These are phyloP conservation scores for Megamerina dolium DNA, from an alignment of 2,888 invertebrate genomes.

Conservation along the genomic window DNA sequence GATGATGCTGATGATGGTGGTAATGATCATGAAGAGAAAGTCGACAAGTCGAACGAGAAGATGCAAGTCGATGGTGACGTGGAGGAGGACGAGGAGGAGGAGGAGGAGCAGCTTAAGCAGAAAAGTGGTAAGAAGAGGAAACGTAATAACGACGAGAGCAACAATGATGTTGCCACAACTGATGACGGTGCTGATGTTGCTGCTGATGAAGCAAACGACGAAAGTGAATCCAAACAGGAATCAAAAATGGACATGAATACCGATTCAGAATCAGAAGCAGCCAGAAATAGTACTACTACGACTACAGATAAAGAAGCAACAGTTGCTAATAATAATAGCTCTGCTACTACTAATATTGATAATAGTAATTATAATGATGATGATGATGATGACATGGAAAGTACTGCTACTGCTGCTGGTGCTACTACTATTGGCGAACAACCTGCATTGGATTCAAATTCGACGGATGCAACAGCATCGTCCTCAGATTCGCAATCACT, in stretches of 20 bases:
- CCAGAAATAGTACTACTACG: too few species aligned
- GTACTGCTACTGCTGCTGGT: slow-evolving; percentile 21
- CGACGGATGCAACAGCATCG: slow-evolving; percentile 24
- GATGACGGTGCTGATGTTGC: slow-evolving; percentile 13
- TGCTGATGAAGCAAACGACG: slow-evolving; percentile 18
- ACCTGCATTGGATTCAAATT: slow-evolving; percentile 30
- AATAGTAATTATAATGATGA: slow-evolving; percentile 15
- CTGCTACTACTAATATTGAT: slow-evolving; percentile 17
- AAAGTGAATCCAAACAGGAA: slow-evolving; percentile 19
- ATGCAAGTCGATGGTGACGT: background rate
- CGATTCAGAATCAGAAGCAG: slow-evolving; percentile 6
- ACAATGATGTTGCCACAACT: background rate
- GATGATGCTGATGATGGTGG: slow-evolving; percentile 19
- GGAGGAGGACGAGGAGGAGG: slow-evolving; percentile 4
- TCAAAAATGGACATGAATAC: slow-evolving; percentile 14
- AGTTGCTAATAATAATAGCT: background rate
- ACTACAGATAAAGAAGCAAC: background rate
- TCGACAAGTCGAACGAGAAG: slow-evolving; percentile 8
- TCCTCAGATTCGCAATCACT: slow-evolving; percentile 13
- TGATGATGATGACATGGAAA: slow-evolving; percentile 14
- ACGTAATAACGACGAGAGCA: slow-evolving; percentile 1
- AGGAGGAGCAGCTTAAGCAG: slow-evolving; percentile 1
- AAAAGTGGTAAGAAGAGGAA: slow-evolving; percentile 5
- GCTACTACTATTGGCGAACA: slow-evolving; percentile 21
- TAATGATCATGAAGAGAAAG: slow-evolving; percentile 12